These are phyloP conservation scores for Bovichtus diacanthus DNA, from an alignment of 2,797 vertebrate genomes.

Conservation along the genomic window DNA sequence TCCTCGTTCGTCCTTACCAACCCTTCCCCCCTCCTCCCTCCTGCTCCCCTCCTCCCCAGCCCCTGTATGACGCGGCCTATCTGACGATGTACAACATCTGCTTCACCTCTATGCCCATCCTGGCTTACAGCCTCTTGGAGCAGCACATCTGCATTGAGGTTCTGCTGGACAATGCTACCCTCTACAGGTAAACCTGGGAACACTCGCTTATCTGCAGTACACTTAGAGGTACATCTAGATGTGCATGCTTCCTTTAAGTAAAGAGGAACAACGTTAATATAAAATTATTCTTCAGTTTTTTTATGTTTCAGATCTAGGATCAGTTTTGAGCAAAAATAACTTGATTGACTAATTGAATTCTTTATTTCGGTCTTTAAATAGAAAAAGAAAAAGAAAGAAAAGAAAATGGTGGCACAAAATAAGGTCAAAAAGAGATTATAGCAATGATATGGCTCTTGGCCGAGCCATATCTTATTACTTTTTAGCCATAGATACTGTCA, in stretches of 20 bases:
- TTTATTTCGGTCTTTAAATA: not conserved
- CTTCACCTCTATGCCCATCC: slow-evolving; percentile 98
- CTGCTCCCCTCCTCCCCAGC: slow-evolving; percentile 84
- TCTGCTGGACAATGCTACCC: slow-evolving; percentile 89
- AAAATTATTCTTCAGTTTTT: not conserved
- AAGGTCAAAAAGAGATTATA: not conserved
- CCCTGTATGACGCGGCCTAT: slow-evolving; percentile 97
- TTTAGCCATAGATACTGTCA: not conserved
- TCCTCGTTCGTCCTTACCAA: slow-evolving; percentile 40
- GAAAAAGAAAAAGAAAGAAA: not conserved
- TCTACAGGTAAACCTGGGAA: slow-evolving; percentile 90
- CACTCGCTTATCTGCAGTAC: not conserved
- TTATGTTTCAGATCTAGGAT: not conserved
- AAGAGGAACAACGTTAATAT: not conserved
- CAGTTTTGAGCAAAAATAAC: too few species aligned
- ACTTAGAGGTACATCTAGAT: not conserved
- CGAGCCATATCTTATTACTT: not conserved
- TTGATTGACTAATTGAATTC: too few species aligned
- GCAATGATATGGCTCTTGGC: not conserved
- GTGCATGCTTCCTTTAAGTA: not conserved
- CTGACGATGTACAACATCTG: slow-evolving; percentile 99
- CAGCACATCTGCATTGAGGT: slow-evolving; percentile 93
- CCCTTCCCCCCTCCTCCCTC: slow-evolving; percentile 27
- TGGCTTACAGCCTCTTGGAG: slow-evolving; percentile 97
- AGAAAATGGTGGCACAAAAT: slow-evolving; percentile 1